Percentiles rank a stretch among this genome's conserved stretches.
Evolutionary conservation across 1,140 invertebrate species (phyloP).

Genomic region (Chrysomallon squamiferum): DNA sequence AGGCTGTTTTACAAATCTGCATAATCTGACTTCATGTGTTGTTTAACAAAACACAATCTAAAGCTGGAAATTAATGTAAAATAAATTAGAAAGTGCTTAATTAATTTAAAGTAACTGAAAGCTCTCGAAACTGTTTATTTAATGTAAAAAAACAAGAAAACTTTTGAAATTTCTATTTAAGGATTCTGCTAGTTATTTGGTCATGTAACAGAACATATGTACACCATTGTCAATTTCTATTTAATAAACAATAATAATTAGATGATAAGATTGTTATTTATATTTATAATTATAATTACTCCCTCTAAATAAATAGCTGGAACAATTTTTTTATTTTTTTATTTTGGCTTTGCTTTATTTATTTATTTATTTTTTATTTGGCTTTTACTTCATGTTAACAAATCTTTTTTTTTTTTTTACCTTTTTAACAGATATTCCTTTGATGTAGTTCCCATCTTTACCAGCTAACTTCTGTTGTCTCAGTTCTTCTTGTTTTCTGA

Average conservation of each 20-base stretch:
- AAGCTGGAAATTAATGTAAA: not conserved
- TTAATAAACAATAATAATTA: too few species aligned
- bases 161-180: not conserved
- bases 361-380: too few species aligned
- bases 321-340: too few species aligned
- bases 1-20: not conserved
- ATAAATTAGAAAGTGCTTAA: not conserved
- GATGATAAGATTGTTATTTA: too few species aligned
- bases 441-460: slow-evolving; percentile 26
- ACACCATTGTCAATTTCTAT: not conserved
- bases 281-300: too few species aligned
- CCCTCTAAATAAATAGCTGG: too few species aligned
- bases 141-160: not conserved
- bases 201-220: not conserved
- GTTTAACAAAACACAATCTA: not conserved
- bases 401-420: too few species aligned
- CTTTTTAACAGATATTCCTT: slow-evolving; percentile 40
- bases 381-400: too few species aligned
- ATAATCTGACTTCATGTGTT: too few species aligned
- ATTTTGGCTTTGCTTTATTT: too few species aligned
- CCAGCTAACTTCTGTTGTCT: slow-evolving; percentile 38
- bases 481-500: slow-evolving; percentile 60
- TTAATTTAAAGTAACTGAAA: not conserved
- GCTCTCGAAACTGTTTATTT: not conserved
- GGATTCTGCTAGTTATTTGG: not conserved